Base-by-base conservation (phyloP, 2,797 vertebrate species). In the Gila robusta region DNA sequence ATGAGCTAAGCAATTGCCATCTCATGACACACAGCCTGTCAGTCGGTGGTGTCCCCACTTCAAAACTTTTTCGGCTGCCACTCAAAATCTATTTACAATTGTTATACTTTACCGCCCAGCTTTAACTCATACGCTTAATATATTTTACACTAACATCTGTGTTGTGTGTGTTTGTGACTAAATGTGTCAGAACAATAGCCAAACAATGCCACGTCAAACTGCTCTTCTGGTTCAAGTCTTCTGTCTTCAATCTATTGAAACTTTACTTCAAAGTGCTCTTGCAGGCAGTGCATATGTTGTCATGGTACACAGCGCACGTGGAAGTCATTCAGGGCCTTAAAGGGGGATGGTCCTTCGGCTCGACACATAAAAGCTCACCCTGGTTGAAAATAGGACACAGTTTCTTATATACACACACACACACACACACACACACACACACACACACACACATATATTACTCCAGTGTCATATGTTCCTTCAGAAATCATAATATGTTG, bases 261-360 rank as follows among this genome's bases (percentile, higher is more conserved):
- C 83, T 69, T 66, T n/a, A 81, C 82, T 91, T 91, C 89, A 91
- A 90, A 49, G 73, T 83, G 71, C 82, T 86, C 84, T 67, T 83
- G 73, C 77, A 59, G 78, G 77, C 80, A 83, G 76, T 84, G 87
- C 82, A 80, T 84, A 78, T 81, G 81, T 82, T 90, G 89, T 89
- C 82, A 87, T 89, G 89, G 90, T 87, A 84, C 87, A 85, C 62
- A 69, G 86, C 87, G 91, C 92, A 91, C 87, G 91, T 91, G 91
- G 91, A 92, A 91, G 82, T 90, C 84, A 91, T 91, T 90, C 62
- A 54, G 56, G 59, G 69, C 35, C 37, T 78, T 78, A 81, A 87
- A 84, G 76, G 84, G 77, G 86, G 73, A 88, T 87, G 88, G 88
- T 86, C 84, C 83, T 79, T 88, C 49, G 52, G 84, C 86, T 89